Evolutionary conservation across 2,797 vertebrate genomes (phyloP).

Genomic region (Eulemur mongoz): DNA sequence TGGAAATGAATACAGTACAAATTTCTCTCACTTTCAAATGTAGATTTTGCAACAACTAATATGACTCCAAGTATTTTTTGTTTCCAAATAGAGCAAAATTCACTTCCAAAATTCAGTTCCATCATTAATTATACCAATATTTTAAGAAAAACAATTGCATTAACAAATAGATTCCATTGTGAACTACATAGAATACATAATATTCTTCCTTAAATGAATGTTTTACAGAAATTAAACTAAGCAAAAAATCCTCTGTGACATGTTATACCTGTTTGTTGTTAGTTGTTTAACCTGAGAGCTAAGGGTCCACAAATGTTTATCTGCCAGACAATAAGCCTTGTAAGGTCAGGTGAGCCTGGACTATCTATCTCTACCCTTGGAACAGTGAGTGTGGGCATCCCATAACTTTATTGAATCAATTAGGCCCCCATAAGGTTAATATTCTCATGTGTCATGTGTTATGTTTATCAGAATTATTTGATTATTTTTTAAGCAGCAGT

Average conservation of each 20-base stretch:
- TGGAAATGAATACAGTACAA: conserved; percentile 7
- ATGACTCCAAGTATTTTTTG: not conserved
- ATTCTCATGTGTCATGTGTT: not conserved
- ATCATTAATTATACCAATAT: not conserved
- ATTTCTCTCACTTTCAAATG: conserved; percentile 26
- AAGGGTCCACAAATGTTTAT: not conserved
- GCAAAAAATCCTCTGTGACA: not conserved
- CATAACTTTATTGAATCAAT: not conserved
- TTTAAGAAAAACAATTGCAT: not conserved
- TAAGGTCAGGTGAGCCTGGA: not conserved
- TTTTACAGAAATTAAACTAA: conserved; percentile 44
- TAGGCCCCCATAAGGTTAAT: not conserved
- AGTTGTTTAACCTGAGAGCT: not conserved
- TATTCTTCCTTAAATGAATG: conserved; percentile 7
- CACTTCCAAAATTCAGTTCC: not conserved
- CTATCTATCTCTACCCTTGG: not conserved
- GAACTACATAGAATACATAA: not conserved
- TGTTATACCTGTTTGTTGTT: not conserved
- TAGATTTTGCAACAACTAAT: not conserved
- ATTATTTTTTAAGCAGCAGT: conserved; percentile 2
- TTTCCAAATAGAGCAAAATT: conserved; percentile 2
- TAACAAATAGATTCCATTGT: conserved; percentile 1
- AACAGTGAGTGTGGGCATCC: no score
- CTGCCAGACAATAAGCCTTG: not conserved
- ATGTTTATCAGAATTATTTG: not conserved